Conservation (phyloP, 2,113 vertebrate species). For the Malurus melanocephalus region DNA sequence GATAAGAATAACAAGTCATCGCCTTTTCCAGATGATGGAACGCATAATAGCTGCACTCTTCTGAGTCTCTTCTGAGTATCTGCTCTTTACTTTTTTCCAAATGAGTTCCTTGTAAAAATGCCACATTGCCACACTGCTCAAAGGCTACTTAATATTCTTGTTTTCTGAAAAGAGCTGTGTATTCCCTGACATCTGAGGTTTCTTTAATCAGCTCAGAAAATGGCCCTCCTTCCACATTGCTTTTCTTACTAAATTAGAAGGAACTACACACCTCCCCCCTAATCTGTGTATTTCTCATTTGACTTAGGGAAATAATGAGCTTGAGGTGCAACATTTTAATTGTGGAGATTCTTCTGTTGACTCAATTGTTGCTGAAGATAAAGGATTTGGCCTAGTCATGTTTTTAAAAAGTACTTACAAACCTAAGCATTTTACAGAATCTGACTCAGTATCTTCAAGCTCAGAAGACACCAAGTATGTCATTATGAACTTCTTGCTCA, state of each 20-base stretch:
- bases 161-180: constrained; percentile 24
- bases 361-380: constrained; percentile 5
- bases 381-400: not conserved
- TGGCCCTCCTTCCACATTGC: not conserved
- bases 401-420: not conserved
- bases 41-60: constrained; percentile 11
- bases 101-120: constrained; percentile 42
- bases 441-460: not conserved
- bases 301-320: not conserved
- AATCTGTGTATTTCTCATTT: not conserved
- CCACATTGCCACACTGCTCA: not conserved
- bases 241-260: constrained; percentile 14
- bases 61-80: constrained; percentile 1
- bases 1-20: constrained; percentile 9
- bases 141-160: constrained; percentile 29
- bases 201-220: constrained; percentile 41
- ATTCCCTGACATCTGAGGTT: not conserved
- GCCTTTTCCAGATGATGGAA: constrained; percentile 31
- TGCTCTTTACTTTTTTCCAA: constrained; percentile 43
- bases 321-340: constrained; percentile 5
- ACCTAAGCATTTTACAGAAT: not conserved
- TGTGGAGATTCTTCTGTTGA: not conserved
- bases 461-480: not conserved
- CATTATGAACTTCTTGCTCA: not conserved
- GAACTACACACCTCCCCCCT: not conserved